phyloP scores from a whole-genome alignment of 2,888 invertebrate species.

The Cactoblastis cactorum region DNA sequence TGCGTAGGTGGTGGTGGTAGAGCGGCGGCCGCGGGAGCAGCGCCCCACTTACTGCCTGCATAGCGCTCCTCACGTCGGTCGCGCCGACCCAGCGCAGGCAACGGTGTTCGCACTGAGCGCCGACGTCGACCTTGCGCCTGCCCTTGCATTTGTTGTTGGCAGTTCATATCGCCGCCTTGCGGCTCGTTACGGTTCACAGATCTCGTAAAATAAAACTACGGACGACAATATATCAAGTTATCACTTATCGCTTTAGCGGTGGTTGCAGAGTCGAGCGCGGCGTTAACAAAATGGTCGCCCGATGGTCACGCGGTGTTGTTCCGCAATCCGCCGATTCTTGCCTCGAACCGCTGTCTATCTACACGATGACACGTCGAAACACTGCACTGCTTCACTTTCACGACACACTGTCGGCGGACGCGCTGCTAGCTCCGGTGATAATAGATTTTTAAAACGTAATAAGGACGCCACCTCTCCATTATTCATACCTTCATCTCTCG shows the following conservation, averaged over 20 bases:
- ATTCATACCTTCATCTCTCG: slow-evolving; percentile 73
- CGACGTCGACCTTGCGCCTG: slow-evolving; percentile 45
- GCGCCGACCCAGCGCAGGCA: slow-evolving; percentile 36
- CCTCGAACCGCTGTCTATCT: slow-evolving; percentile 72
- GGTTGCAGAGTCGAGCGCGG: slow-evolving; percentile 46
- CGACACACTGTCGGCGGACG: slow-evolving; percentile 67
- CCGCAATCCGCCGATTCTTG: slow-evolving; percentile 47
- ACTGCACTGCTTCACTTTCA: slow-evolving; percentile 70
- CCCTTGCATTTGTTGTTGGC: slow-evolving; percentile 39
- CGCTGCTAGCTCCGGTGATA: slow-evolving; percentile 75
- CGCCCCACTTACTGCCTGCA: slow-evolving; percentile 91
- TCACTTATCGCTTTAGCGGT: slow-evolving; percentile 53
- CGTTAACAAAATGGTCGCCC: slow-evolving; percentile 67
- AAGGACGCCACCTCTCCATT: slow-evolving; percentile 75
- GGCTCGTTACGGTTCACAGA: slow-evolving; percentile 24
- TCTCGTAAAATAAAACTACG: slow-evolving; percentile 30
- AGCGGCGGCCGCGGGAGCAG: slow-evolving; percentile 87
- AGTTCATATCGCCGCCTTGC: slow-evolving; percentile 42
- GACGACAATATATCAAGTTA: slow-evolving; percentile 42
- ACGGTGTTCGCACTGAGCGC: slow-evolving; percentile 39
- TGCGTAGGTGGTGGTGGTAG: slow-evolving; percentile 89
- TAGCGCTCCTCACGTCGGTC: slow-evolving; percentile 55
- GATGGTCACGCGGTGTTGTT: slow-evolving; percentile 39
- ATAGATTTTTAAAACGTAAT: slow-evolving; percentile 68
- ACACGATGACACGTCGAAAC: slow-evolving; percentile 75